A percentile compares a stretch with the other conserved stretches of the same genome.
These are phyloP conservation scores for Acleris sparsana DNA, from an alignment of 2,888 invertebrate species.

Conservation along the genomic window DNA sequence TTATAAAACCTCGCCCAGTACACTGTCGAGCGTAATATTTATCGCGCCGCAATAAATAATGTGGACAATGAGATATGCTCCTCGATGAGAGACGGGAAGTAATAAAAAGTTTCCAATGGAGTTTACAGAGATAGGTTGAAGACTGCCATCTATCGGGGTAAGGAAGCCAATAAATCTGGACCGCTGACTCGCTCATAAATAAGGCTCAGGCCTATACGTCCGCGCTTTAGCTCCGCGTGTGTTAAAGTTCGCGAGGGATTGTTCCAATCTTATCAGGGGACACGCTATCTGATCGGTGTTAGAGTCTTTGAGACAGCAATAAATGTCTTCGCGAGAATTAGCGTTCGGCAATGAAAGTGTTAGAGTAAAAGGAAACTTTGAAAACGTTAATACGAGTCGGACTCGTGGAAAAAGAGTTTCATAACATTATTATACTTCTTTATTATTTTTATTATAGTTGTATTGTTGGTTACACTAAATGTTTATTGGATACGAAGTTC, in stretches of 20 bases:
- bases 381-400: too few relatives aligned
- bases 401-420: too few relatives aligned
- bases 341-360: constrained; percentile 48
- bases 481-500: too few relatives aligned
- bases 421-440: too few relatives aligned
- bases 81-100: constrained; percentile 47
- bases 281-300: constrained; percentile 51
- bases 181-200: constrained; percentile 66
- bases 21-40: constrained; percentile 60
- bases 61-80: constrained; percentile 52
- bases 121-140: constrained; percentile 58
- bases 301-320: constrained; percentile 58
- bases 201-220: constrained; percentile 57
- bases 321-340: constrained; percentile 55
- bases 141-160: constrained; percentile 63
- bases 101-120: constrained; percentile 54
- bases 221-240: constrained; percentile 54
- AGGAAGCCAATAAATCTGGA: constrained; percentile 72
- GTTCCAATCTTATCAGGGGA: constrained; percentile 48
- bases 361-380: too few relatives aligned
- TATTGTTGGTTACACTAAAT: too few relatives aligned
- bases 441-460: too few relatives aligned
- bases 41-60: constrained; percentile 60
- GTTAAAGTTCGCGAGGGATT: constrained; percentile 64
- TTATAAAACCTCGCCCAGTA: constrained; percentile 32